Evolutionary conservation across 1,140 invertebrate genomes (phyloP), one percentile per base, ranked within the genome.

Genomic region (Hylyphantes graminicola): DNA sequence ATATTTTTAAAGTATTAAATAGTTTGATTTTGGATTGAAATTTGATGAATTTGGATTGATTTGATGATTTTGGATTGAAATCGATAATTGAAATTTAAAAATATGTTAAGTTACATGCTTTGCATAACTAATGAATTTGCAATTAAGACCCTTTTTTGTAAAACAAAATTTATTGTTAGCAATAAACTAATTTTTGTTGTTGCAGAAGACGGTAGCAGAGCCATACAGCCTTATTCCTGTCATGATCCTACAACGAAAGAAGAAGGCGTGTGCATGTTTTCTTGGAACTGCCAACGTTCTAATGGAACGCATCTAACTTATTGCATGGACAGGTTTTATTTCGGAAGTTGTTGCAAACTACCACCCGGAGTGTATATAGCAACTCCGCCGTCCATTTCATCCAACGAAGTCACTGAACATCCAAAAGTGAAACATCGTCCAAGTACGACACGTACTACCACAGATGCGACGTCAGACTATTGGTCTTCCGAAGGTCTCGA

Each of bases 301-400:
- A 96, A 97, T 89, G 96, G 96, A 51, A 95, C 95, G 2, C 96
- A 97, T 88, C 90, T 97, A 84, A 96, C 95, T 72, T 96, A 95
- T 7, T 97, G 96, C 89, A 95, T 96, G 88, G 96, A 97, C 90
- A 93, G 95, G 70, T 97, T 96, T 89, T 96, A 96, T 89, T 96
- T 96, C 88, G 95, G 95, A 63, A 96, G 94, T 53, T 97, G 96
- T 88, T 97, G 96, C 90, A 83, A 89, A 51, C 76, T 91, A 15
- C 88, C 87, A 0, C 72, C 67, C 17, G 55, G 76, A 48, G 80
- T 83, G 13, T 83, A 83, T 51, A 63, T 74, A 65, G 80, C 80
- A 51, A 85, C 74, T 7, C 81, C 67, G 0, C 65, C 70, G 51
- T 10, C 68, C 2, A 21, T 55, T 7, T 64, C 21, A 17, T 65